Evolutionary conservation across 2,113 vertebrate species (phyloP).

Genomic region (Sinocyclocheilus anophthalmus): DNA sequence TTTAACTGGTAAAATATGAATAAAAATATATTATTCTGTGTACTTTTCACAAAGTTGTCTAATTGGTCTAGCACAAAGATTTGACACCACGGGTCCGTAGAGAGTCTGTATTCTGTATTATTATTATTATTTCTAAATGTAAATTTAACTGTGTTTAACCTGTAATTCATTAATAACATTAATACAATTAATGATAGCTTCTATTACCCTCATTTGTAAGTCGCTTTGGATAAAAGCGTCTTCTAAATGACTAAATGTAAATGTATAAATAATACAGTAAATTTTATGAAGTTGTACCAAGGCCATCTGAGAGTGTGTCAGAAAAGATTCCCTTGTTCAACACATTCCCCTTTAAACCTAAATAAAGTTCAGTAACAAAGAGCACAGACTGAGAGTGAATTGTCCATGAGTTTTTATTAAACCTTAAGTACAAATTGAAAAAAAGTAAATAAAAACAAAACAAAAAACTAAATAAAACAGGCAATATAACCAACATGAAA

Average conservation of each 20-base stretch:
- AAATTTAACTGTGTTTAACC: no score
- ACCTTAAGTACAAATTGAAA: constrained; percentile 99
- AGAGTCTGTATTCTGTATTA: background rate
- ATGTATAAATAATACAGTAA: background rate
- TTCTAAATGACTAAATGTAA: no score
- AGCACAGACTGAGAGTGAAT: constrained; percentile 69
- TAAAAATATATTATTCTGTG: background rate
- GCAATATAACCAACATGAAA: constrained; percentile 96
- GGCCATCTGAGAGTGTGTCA: background rate
- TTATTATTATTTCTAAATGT: no score
- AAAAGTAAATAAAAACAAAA: constrained; percentile 83
- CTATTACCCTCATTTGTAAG: no score
- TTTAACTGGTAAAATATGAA: background rate
- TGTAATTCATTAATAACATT: no score
- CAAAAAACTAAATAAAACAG: constrained; percentile 85
- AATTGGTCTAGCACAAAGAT: background rate
- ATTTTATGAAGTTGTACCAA: no score
- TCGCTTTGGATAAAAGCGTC: no score
- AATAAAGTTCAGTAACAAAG: constrained; percentile 49
- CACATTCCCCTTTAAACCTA: background rate
- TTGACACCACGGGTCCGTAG: background rate
- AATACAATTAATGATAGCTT: no score
- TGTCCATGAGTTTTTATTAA: constrained; percentile 99
- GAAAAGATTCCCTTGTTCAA: background rate
- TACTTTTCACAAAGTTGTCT: background rate